A percentile compares a stretch with the other conserved stretches of the same genome.
Evolutionary conservation across 2,888 invertebrate species (phyloP).

Genomic region (Osedax frankpressi): DNA sequence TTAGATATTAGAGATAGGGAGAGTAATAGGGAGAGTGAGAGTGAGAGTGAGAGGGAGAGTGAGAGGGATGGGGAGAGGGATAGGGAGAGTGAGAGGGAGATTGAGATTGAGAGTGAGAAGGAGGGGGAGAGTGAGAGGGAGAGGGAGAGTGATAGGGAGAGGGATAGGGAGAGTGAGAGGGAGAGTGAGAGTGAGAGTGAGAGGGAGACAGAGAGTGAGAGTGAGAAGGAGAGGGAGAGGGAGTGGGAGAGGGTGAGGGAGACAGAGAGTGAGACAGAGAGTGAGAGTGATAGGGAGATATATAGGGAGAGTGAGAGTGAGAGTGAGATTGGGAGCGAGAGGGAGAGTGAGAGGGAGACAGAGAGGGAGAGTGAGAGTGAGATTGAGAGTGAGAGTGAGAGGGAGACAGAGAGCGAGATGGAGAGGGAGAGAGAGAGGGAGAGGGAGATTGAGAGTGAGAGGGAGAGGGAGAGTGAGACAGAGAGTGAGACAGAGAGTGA

Average conservation of each 20-base stretch:
- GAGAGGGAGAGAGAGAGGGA: too few relatives aligned
- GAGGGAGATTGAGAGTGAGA: too few relatives aligned
- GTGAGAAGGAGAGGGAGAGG: constrained; percentile 13
- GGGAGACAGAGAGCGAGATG: too few relatives aligned
- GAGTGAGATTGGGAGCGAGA: too few relatives aligned
- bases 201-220: constrained; percentile 14
- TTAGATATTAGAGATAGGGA: constrained; percentile 7
- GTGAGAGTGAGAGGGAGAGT: constrained; percentile 5
- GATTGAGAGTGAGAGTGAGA: too few relatives aligned
- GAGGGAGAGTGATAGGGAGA: constrained; percentile 10
- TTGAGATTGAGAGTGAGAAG: too few relatives aligned
- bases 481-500: neutral
- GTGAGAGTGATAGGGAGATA: neutral
- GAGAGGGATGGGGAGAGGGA: neutral
- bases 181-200: constrained; percentile 14
- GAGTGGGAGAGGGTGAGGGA: neutral
- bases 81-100: neutral
- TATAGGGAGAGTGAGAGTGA: too few relatives aligned
- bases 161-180: constrained; percentile 12
- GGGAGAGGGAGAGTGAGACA: neutral
- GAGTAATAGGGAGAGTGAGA: neutral
- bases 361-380: too few relatives aligned
- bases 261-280: neutral
- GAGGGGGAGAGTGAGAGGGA: neutral
- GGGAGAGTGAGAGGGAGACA: neutral